Percentiles rank a stretch among this genome's conserved stretches.
Evolutionary conservation across 2,797 vertebrate genomes (phyloP).

Genomic region (Megalops cyprinoides): DNA sequence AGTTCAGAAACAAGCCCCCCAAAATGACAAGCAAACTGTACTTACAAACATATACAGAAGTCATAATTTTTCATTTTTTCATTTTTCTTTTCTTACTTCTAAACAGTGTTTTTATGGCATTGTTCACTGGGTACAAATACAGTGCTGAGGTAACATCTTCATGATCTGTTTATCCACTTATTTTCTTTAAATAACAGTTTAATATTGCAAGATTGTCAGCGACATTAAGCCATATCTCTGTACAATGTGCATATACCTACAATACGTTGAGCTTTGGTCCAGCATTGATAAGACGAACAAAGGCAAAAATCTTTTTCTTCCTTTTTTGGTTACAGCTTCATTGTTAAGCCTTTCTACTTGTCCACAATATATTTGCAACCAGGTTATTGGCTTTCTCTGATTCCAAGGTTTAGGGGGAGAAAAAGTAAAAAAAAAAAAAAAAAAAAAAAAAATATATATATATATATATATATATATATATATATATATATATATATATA

Average conservation of each 20-base stretch:
- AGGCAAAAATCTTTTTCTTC: conserved; percentile 75
- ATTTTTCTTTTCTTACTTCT: conserved; percentile 40
- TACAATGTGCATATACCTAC: conserved; percentile 99
- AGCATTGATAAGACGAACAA: conserved; percentile 91
- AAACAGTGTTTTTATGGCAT: conserved; percentile 60
- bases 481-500: too few species aligned
- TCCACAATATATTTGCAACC: conserved; percentile 56
- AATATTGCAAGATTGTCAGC: conserved; percentile 98
- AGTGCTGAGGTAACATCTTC: conserved; percentile 90
- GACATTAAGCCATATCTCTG: conserved; percentile 95
- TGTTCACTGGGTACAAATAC: conserved; percentile 81
- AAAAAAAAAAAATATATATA: neutral
- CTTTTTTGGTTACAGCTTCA: conserved; percentile 90
- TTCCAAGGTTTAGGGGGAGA: conserved; percentile 22
- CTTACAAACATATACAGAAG: conserved; percentile 76
- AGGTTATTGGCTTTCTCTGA: conserved; percentile 41
- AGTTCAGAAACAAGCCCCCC: conserved; percentile 73
- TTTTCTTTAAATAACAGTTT: conserved; percentile 81
- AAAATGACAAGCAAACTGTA: conserved; percentile 70
- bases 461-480: too few species aligned
- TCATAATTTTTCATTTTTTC: conserved; percentile 55
- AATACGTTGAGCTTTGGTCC: conserved; percentile 97
- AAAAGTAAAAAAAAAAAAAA: neutral
- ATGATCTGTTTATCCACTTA: conserved; percentile 76
- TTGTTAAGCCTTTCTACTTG: conserved; percentile 82